Conservation (phyloP, 2,888 invertebrate species). For the Drosophila phalerata region DNA sequence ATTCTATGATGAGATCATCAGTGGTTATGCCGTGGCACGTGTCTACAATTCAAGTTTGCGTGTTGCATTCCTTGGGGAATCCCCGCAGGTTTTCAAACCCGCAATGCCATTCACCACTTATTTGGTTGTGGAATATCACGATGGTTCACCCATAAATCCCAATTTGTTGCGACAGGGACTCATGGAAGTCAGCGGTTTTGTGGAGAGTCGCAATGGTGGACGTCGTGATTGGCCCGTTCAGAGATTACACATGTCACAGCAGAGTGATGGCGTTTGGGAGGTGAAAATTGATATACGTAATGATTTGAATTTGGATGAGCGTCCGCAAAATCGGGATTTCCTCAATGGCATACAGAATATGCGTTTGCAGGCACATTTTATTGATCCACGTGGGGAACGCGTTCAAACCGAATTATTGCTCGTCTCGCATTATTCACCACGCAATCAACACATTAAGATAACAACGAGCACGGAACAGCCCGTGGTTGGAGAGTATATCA, state of each 20-base stretch:
- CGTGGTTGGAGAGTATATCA: slow-evolving; percentile 96
- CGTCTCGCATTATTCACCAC: slow-evolving; percentile 92
- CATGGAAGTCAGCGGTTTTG: slow-evolving; percentile 89
- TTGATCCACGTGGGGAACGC: slow-evolving; percentile 89
- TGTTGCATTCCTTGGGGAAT: slow-evolving; percentile 94
- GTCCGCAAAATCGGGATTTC: slow-evolving; percentile 88
- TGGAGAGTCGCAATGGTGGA: slow-evolving; percentile 88
- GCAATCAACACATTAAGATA: slow-evolving; percentile 93
- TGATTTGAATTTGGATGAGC: slow-evolving; percentile 87
- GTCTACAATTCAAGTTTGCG: slow-evolving; percentile 95
- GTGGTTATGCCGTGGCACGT: slow-evolving; percentile 94
- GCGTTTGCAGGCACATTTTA: slow-evolving; percentile 86
- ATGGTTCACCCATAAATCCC: slow-evolving; percentile 92
- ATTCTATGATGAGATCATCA: slow-evolving; percentile 92
- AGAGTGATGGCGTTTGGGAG: slow-evolving; percentile 93
- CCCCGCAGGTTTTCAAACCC: slow-evolving; percentile 97
- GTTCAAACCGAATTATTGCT: slow-evolving; percentile 90
- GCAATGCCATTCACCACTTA: slow-evolving; percentile 95
- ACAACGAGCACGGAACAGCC: slow-evolving; percentile 93
- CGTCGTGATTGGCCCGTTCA: slow-evolving; percentile 88
- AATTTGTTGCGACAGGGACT: slow-evolving; percentile 88
- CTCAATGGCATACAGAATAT: slow-evolving; percentile 89
- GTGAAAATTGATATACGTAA: slow-evolving; percentile 91
- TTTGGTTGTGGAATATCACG: slow-evolving; percentile 95
- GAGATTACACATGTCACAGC: slow-evolving; percentile 88